Evolutionary conservation across 2,113 vertebrate species (phyloP), one percentile per base, ranked within the genome.

Genomic region (Chitala chitala): DNA sequence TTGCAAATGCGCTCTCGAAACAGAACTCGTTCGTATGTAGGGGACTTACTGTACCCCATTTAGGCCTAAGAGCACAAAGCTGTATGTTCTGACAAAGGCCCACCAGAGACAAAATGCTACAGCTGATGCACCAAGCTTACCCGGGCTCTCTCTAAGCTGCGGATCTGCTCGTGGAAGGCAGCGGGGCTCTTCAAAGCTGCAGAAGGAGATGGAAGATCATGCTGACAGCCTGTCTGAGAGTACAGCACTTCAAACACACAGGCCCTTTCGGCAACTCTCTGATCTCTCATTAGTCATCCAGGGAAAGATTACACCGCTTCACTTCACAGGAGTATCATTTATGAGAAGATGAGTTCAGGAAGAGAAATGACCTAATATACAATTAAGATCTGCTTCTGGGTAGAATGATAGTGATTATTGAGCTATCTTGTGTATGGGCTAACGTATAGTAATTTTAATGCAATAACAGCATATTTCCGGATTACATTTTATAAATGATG

Each of bases 81-180:
- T 22, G 24, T 50, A 0, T 24, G 5, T 42, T 26, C 12, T 42
- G 15, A 6, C 2, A 15, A 33, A 5, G 68, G 29, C 17, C 61
- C n/a, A 1, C 9, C n/a, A 42, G 61, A 65, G 36, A 65, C n/a
- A n/a, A n/a, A n/a, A n/a, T n/a, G n/a, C n/a, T n/a, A n/a, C n/a
- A n/a, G n/a, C n/a, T 12, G 9, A 31, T 0, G 36, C 36, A 40
- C 17, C n/a, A 22, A 51, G 36, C 92, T 93, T 90, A 99, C 97
- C 91, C 95, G 91, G 85, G 96, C 96, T 90, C 97, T 87, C 83
- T 99, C 97, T 90, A 99, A 89, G 84, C 96, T 99, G 88, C 96
- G 97, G 77, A 98, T 99, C 91, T 99, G 97, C 78, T 96, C 97
- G 42, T 98, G 97, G 90, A 98, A 98, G 77, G 94, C 96, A 70